A percentile compares a stretch with the other conserved stretches of the same genome.
These are phyloP conservation scores for Anas capensis DNA, from an alignment of 2,797 vertebrate genomes.

Conservation along the genomic window DNA sequence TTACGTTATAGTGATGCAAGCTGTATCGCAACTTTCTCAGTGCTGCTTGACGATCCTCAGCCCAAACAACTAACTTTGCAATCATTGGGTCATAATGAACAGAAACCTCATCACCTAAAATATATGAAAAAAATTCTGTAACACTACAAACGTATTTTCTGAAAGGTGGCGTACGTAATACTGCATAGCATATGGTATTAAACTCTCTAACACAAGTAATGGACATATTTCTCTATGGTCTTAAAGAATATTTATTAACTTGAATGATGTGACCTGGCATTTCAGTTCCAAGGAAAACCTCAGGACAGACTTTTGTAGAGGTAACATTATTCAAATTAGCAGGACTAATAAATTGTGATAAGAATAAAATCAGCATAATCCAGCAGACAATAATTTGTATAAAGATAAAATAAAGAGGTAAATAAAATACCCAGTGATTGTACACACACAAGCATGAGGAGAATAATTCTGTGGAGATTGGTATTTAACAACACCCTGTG, in stretches of 20 bases:
- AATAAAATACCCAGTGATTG: background rate
- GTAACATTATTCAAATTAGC: background rate
- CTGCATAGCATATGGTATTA: background rate
- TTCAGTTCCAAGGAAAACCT: background rate
- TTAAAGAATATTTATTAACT: background rate
- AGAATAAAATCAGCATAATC: background rate
- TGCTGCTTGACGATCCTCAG: conserved; percentile 89
- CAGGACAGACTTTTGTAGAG: background rate
- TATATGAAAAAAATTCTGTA: background rate
- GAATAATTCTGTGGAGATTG: background rate
- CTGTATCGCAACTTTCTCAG: conserved; percentile 89
- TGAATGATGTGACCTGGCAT: background rate
- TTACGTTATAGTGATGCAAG: conserved; percentile 92
- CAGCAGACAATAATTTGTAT: background rate
- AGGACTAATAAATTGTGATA: background rate
- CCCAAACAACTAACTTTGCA: conserved; percentile 98
- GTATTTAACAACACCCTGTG: background rate
- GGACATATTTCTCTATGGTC: background rate
- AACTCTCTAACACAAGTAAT: fast-evolving
- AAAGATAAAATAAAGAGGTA: background rate
- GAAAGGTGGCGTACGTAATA: background rate
- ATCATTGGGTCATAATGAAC: conserved; percentile 98
- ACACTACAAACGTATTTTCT: background rate
- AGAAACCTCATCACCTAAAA: conserved; percentile 93
- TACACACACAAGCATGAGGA: background rate